Evolutionary conservation across 2,888 invertebrate genomes (phyloP).

Genomic region (Iselma pallidipennis): DNA sequence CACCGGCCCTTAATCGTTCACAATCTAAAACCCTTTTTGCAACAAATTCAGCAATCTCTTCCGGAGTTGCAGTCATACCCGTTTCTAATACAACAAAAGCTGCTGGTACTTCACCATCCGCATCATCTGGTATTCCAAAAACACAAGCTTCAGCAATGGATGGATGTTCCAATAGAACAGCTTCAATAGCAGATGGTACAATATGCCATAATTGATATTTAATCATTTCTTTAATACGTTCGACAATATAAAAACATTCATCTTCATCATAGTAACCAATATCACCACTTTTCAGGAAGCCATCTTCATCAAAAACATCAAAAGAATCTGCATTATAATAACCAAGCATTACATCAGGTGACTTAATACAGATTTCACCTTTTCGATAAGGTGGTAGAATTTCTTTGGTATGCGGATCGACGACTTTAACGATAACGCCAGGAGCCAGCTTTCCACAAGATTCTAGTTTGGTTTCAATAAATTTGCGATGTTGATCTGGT

Average conservation of each 20-base stretch:
- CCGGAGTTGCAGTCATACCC: neutral
- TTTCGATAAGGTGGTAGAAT: conserved; percentile 49
- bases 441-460: conserved; percentile 21
- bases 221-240: conserved; percentile 57
- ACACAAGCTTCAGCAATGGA: conserved; percentile 38
- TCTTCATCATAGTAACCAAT: conserved; percentile 58
- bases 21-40: conserved; percentile 34
- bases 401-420: conserved; percentile 38
- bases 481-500: neutral
- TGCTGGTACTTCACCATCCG: conserved; percentile 25
- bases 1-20: conserved; percentile 38
- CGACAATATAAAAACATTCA: conserved; percentile 56
- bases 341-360: conserved; percentile 46
- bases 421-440: conserved; percentile 12
- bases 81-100: conserved; percentile 29
- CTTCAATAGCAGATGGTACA: conserved; percentile 40
- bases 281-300: conserved; percentile 60
- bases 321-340: conserved; percentile 56
- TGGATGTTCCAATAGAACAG: conserved; percentile 38
- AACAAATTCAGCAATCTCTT: conserved; percentile 34
- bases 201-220: conserved; percentile 59
- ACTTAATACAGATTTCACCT: conserved; percentile 60
- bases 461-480: conserved; percentile 5
- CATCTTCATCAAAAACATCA: conserved; percentile 52
- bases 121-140: conserved; percentile 37